Percentiles rank a stretch among this genome's conserved stretches.
Conservation (phyloP, 2,888 invertebrate genomes). For the Plebejus melissa region DNA sequence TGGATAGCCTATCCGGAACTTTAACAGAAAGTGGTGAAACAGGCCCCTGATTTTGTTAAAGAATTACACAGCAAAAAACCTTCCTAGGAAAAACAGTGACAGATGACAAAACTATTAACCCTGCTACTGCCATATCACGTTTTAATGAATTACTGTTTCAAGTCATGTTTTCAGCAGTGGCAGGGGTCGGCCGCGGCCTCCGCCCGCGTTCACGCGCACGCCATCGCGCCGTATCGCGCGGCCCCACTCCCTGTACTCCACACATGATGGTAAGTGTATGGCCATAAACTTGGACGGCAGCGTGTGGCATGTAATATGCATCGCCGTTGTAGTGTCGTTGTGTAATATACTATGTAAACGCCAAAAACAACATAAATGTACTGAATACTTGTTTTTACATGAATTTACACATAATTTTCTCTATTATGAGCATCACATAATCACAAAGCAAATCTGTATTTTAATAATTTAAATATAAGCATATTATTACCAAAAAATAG, state of each 20-base stretch:
- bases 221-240: conserved; percentile 88
- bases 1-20: too few species aligned
- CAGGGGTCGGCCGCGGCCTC: conserved; percentile 80
- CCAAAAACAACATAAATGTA: too few species aligned
- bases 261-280: conserved; percentile 61
- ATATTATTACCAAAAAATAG: not conserved
- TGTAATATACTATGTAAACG: too few species aligned
- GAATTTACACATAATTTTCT: too few species aligned
- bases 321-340: too few species aligned
- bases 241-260: conserved; percentile 66
- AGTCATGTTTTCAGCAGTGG: conserved; percentile 58
- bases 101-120: conserved; percentile 20
- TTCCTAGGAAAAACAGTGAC: not conserved
- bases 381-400: too few species aligned
- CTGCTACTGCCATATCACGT: conserved; percentile 6
- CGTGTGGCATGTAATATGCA: not conserved
- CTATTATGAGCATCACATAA: too few species aligned
- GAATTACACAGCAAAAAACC: not conserved
- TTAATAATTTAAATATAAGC: not conserved
- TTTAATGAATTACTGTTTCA: conserved; percentile 25
- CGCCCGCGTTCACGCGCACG: conserved; percentile 87
- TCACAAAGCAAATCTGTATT: not conserved
- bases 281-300: not conserved
- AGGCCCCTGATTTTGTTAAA: not conserved
- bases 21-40: not conserved